phyloP scores from a whole-genome alignment of 2,797 vertebrate genomes.

The Thalassophryne amazonica region DNA sequence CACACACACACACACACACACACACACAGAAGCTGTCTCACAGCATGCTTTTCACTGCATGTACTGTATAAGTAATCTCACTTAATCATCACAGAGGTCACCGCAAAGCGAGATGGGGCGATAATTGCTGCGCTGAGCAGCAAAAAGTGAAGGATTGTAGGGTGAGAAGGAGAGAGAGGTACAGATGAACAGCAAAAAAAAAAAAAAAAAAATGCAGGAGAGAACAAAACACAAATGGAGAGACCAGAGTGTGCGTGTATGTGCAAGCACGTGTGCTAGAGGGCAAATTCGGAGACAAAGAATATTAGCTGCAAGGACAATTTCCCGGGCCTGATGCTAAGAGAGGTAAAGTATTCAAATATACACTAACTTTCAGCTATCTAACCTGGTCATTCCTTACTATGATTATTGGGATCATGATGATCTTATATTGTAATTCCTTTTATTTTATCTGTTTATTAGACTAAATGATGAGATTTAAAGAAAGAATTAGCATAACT shows the following conservation, averaged over 20 bases:
- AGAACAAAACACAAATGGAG: slow-evolving; percentile 38
- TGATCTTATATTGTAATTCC: too few relatives aligned
- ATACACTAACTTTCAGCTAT: slow-evolving; percentile 61
- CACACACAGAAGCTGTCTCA: slow-evolving; percentile 36
- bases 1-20: slow-evolving; percentile 1
- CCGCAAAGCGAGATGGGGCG: slow-evolving; percentile 56
- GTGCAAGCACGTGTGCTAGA: slow-evolving; percentile 16
- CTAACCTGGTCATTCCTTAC: slow-evolving; percentile 12
- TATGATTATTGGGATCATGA: too few relatives aligned
- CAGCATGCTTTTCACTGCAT: slow-evolving; percentile 62
- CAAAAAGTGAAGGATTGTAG: slow-evolving; percentile 57
- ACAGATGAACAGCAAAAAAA: slow-evolving; percentile 15
- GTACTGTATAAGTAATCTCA: slow-evolving; percentile 74
- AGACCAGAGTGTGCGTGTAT: slow-evolving; percentile 2
- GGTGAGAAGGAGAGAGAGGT: slow-evolving; percentile 21
- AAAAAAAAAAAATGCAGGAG: slow-evolving; percentile 27
- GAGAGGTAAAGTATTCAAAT: slow-evolving; percentile 73
- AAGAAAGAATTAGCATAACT: too few relatives aligned
- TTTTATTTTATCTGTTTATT: too few relatives aligned
- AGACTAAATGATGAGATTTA: too few relatives aligned
- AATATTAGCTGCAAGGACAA: slow-evolving; percentile 69
- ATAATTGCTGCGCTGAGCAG: slow-evolving; percentile 72
- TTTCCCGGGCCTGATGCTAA: slow-evolving; percentile 68
- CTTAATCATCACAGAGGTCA: slow-evolving; percentile 81
- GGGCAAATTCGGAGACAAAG: slow-evolving; percentile 47